A percentile compares a stretch with the other conserved stretches of the same genome.
phyloP scores from a whole-genome alignment of 2,797 vertebrate genomes.

The Enteromius afrohamiltoni region DNA sequence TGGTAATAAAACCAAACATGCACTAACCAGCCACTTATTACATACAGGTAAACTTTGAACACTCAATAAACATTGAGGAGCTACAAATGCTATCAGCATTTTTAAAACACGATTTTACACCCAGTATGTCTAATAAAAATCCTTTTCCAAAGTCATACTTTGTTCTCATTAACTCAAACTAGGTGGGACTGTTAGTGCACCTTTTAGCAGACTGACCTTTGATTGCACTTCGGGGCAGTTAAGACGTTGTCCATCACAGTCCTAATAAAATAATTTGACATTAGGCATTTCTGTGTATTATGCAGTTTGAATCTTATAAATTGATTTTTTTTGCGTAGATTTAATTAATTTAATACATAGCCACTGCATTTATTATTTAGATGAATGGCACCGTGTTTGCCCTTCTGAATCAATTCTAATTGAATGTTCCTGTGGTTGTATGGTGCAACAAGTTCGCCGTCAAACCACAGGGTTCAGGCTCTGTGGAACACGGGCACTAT shows the following conservation, averaged over 20 bases:
- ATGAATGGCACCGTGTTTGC: slow-evolving; percentile 47
- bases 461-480: slow-evolving; percentile 24
- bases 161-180: slow-evolving; percentile 58
- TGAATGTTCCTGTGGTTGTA: slow-evolving; percentile 55
- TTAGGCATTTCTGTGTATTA: slow-evolving; percentile 24
- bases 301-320: background rate
- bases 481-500: slow-evolving; percentile 24
- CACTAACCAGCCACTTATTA: slow-evolving; percentile 67
- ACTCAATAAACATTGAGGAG: slow-evolving; percentile 75
- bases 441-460: slow-evolving; percentile 34
- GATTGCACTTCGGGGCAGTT: slow-evolving; percentile 13
- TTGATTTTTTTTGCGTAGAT: slow-evolving; percentile 27
- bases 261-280: slow-evolving; percentile 23
- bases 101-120: slow-evolving; percentile 71
- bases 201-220: slow-evolving; percentile 35
- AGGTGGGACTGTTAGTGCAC: slow-evolving; percentile 39
- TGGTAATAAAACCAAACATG: slow-evolving; percentile 74
- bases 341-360: slow-evolving; percentile 27
- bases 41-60: slow-evolving; percentile 76
- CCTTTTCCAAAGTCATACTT: slow-evolving; percentile 47
- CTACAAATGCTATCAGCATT: slow-evolving; percentile 71
- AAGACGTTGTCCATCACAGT: slow-evolving; percentile 9
- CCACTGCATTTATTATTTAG: slow-evolving; percentile 18
- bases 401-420: slow-evolving; percentile 71
- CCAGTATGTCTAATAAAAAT: slow-evolving; percentile 72